These are phyloP conservation scores for Laticauda laticaudata DNA, from an alignment of 2,113 vertebrate species.

Conservation along the genomic window DNA sequence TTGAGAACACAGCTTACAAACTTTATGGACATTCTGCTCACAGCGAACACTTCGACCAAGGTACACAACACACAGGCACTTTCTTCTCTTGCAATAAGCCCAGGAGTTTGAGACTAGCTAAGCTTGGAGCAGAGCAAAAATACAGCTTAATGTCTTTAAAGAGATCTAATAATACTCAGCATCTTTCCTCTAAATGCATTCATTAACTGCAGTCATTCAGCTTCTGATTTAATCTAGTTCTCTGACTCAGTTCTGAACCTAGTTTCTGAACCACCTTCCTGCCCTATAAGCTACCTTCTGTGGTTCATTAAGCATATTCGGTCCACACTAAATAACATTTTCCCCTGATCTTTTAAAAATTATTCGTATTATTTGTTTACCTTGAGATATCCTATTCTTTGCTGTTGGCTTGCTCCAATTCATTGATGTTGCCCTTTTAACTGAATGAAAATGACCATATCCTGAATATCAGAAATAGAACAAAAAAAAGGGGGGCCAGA, in stretches of 20 bases:
- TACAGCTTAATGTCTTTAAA: not conserved
- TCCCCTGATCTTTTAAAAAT: not conserved
- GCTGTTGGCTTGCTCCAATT: not conserved
- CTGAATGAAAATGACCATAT: not conserved
- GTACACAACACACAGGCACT: not conserved
- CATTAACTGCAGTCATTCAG: not conserved
- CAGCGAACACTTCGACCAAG: constrained; percentile 44
- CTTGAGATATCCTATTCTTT: too few relatives aligned
- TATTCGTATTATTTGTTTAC: not conserved
- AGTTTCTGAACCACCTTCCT: not conserved
- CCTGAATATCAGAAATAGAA: not conserved
- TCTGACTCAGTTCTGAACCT: not conserved
- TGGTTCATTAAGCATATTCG: not conserved
- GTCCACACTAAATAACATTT: not conserved
- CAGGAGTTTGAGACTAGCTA: too few relatives aligned
- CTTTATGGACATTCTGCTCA: constrained; percentile 64
- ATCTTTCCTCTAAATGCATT: not conserved
- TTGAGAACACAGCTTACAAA: constrained; percentile 52
- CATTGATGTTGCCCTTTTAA: not conserved
- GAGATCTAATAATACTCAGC: not conserved
- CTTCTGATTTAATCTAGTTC: not conserved
- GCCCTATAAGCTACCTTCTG: not conserved
- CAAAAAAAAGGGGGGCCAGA: not conserved
- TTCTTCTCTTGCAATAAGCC: not conserved
- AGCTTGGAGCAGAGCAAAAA: not conserved